Base-by-base conservation (phyloP, 1,140 invertebrate species). In the Microplitis demolitor region DNA sequence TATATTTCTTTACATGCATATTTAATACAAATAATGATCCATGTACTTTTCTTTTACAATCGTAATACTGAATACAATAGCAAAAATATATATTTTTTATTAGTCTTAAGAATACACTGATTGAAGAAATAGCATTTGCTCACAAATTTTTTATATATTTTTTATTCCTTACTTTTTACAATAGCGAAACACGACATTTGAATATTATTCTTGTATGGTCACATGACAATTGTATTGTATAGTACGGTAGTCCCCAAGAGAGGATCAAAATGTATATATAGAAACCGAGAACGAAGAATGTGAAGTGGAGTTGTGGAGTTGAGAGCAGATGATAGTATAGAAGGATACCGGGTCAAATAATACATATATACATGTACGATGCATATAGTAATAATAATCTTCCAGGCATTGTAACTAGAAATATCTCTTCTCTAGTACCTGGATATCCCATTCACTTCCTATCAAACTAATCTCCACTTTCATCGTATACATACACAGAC, bases 171-270 rank as follows among this genome's bases (percentile, higher is more conserved):
- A 54, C 33, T 24, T 16, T 67, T 50, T 11, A 67, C 66, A 67
- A 67, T 67, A 54, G 50, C 31, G 11, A 34, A 6, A 45, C 39
- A 45, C 14, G 50, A 50, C 50, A 33, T 53, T 67, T 50, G 66
- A 67, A 67, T 67, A 67, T 67, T 67, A 67, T 67, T 67, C 66
- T 45, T 50, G 45, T 66, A 66, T 14, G 31, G 14, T 31, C 50
- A 67, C 51, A 67, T 33, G 66, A 67, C 66, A 67, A 67, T 67
- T 51, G 66, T 67, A 16, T 51, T 9, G 16, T 31, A n/a, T 50
- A 64, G 4, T 11, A 11, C 24, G 24, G 45, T 4, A 37, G 45
- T 13, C 39, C 14, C 63, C 39, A 39, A 24, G 45, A 66, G 63
- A 39, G 24, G n/a, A 62, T 39, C 14, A 62, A 37, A 45, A 45